Conservation (phyloP, 2,888 invertebrate species). For the Stenodema calcarata region DNA sequence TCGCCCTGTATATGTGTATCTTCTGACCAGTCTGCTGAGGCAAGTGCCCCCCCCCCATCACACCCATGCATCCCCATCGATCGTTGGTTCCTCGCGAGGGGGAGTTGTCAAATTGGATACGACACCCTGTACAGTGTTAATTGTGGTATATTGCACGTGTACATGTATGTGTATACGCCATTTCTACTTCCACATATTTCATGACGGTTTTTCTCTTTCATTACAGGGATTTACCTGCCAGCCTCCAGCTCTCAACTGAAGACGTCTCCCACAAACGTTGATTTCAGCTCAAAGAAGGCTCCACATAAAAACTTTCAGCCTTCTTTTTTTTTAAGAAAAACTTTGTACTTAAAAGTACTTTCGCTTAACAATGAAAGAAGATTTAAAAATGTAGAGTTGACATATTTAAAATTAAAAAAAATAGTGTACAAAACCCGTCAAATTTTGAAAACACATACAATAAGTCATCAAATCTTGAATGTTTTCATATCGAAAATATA, state of each 20-base stretch:
- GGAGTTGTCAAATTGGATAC: too few relatives aligned
- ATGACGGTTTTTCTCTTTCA: neutral
- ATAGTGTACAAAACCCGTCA: neutral
- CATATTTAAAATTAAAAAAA: neutral
- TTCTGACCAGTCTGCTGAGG: too few relatives aligned
- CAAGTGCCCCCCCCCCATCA: too few relatives aligned
- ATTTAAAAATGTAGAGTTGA: neutral
- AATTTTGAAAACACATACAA: neutral
- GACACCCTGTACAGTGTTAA: too few relatives aligned
- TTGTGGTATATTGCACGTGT: too few relatives aligned
- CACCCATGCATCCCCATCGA: too few relatives aligned
- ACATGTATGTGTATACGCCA: too few relatives aligned
- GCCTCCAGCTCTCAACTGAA: conserved; percentile 27
- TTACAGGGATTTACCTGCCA: conserved; percentile 21
- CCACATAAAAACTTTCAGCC: neutral
- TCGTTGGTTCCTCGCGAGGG: too few relatives aligned
- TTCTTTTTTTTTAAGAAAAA: neutral
- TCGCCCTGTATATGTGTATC: too few relatives aligned
- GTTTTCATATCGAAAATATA: neutral
- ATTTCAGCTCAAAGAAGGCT: neutral
- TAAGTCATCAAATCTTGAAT: neutral
- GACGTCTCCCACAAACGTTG: conserved; percentile 36
- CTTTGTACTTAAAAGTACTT: conserved; percentile 33
- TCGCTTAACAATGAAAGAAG: conserved; percentile 1
- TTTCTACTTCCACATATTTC: neutral